Conservation (phyloP, 2,113 vertebrate genomes). For the Spizaetus ornatus region DNA sequence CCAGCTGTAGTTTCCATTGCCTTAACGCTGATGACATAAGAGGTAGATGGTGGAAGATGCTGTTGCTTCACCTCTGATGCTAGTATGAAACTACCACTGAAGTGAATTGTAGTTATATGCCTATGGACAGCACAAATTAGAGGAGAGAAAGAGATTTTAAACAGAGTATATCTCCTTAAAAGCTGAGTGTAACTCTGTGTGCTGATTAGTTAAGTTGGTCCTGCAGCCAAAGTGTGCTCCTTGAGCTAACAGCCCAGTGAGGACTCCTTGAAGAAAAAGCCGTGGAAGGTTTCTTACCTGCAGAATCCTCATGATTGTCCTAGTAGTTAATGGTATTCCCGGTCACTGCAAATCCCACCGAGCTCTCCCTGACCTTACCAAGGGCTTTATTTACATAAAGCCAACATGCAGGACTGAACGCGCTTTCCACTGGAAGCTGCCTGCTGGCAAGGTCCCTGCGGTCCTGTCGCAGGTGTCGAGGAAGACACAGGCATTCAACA, state of each 20-base stretch:
- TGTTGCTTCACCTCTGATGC: not conserved
- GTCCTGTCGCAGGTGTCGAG: not conserved
- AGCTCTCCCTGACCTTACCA: not conserved
- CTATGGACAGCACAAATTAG: not conserved
- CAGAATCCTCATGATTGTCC: not conserved
- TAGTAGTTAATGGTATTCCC: not conserved
- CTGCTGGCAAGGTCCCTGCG: not conserved
- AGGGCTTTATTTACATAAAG: not conserved
- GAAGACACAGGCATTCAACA: not conserved
- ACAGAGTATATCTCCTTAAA: not conserved
- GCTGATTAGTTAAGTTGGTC: not conserved
- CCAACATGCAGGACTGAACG: not conserved
- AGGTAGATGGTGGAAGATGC: not conserved
- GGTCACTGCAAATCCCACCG: too few relatives aligned
- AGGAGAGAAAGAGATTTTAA: not conserved
- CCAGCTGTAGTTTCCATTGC: not conserved
- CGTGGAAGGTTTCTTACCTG: not conserved
- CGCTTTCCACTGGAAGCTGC: not conserved
- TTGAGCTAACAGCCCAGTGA: not conserved
- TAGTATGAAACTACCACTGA: not conserved
- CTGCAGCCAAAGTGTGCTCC: not conserved
- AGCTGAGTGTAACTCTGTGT: not conserved
- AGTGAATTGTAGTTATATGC: not conserved
- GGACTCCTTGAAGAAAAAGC: not conserved
- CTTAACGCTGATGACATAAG: not conserved